These are phyloP conservation scores for Pyrgus malvae DNA, from an alignment of 2,888 invertebrate genomes.

Conservation along the genomic window DNA sequence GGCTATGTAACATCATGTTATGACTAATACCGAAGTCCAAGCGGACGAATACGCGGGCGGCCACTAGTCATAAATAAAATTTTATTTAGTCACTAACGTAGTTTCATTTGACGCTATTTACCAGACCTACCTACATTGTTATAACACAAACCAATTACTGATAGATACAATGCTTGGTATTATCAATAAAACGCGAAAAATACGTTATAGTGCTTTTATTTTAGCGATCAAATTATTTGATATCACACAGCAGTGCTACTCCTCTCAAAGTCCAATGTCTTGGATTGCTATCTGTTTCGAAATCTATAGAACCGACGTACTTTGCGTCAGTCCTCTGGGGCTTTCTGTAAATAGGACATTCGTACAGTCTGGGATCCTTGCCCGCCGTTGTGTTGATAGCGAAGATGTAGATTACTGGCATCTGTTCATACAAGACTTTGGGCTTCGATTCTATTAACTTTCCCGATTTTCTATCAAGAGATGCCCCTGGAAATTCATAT, in stretches of 20 bases:
- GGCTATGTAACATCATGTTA: no score
- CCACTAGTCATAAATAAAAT: no score
- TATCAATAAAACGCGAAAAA: no score
- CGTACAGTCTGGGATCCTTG: conserved; percentile 94
- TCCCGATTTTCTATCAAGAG: conserved; percentile 92
- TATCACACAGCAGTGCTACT: conserved; percentile 97
- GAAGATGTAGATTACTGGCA: conserved; percentile 98
- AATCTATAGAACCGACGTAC: conserved; percentile 97
- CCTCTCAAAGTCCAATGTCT: conserved; percentile 97
- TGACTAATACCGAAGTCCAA: no score
- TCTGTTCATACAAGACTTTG: conserved; percentile 96
- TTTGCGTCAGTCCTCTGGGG: conserved; percentile 96
- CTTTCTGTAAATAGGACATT: conserved; percentile 98
- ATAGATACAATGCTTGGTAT: no score
- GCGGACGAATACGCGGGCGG: no score
- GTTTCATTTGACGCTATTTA: no score
- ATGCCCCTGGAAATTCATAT: conserved; percentile 81
- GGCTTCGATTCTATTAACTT: conserved; percentile 96
- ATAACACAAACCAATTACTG: no score
- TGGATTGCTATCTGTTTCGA: conserved; percentile 95
- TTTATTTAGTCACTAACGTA: no score
- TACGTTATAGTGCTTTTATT: no score
- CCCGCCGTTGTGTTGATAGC: conserved; percentile 97
- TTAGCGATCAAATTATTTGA: conserved; percentile 87
- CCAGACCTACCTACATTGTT: no score